Conservation (phyloP, 2,888 invertebrate genomes). For the Eupithecia inturbata region DNA sequence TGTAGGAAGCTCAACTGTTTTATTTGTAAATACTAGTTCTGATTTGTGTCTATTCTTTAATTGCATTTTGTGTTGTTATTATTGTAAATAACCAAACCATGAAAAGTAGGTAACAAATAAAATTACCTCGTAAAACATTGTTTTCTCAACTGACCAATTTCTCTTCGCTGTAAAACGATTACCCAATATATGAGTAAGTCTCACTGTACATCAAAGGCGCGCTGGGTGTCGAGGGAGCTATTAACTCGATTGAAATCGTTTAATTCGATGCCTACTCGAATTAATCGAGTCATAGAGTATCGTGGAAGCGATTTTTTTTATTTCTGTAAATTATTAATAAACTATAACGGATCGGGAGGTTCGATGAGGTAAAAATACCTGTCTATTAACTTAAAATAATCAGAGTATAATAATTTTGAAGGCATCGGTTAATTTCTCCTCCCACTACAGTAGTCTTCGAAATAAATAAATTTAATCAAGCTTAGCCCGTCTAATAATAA, state of each 20-base stretch:
- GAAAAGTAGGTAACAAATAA: neutral
- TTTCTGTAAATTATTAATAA: neutral
- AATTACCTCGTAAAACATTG: neutral
- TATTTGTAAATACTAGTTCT: too few species aligned
- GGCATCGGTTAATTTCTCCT: neutral
- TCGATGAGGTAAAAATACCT: neutral
- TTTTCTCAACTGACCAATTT: conserved; percentile 17
- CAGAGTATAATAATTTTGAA: neutral
- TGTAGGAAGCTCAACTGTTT: too few species aligned
- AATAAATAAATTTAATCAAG: neutral
- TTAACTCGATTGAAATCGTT: conserved; percentile 20
- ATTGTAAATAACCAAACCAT: neutral
- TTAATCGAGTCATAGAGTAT: conserved; percentile 11
- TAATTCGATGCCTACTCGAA: conserved; percentile 10
- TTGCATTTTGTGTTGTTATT: too few species aligned
- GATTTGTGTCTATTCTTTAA: neutral
- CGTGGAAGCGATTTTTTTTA: conserved; percentile 2
- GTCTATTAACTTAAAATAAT: too few species aligned
- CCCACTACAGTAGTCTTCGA: neutral
- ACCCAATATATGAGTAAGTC: conserved; percentile 18
- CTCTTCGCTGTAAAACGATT: conserved; percentile 17
- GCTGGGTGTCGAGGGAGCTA: conserved; percentile 14
- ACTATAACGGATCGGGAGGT: neutral
- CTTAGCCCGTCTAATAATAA: neutral
- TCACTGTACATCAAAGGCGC: conserved; percentile 14